These are phyloP conservation scores for Esox niger DNA, from an alignment of 2,113 vertebrate species.

Conservation along the genomic window DNA sequence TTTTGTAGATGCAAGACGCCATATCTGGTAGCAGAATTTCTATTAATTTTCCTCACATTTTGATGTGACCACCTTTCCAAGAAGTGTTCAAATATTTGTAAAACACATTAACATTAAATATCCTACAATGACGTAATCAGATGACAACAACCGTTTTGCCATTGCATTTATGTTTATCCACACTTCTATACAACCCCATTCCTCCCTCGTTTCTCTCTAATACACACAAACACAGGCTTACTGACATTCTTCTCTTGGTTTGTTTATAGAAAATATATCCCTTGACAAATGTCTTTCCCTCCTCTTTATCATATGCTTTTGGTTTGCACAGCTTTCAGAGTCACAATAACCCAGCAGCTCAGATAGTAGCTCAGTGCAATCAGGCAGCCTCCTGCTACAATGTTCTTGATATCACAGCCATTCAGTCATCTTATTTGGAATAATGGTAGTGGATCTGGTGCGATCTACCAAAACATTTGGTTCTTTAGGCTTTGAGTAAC, in stretches of 20 bases:
- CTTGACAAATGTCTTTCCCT: background rate
- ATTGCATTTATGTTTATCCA: background rate
- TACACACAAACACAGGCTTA: background rate
- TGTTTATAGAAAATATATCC: background rate
- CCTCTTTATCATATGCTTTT: background rate
- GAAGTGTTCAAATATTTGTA: too few species aligned
- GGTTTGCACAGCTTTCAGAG: slow-evolving; percentile 5
- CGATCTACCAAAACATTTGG: background rate
- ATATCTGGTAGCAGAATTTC: too few species aligned
- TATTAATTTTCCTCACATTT: too few species aligned
- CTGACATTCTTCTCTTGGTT: background rate
- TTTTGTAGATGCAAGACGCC: too few species aligned
- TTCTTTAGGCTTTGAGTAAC: background rate
- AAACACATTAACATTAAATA: too few species aligned
- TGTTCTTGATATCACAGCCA: background rate
- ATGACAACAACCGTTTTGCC: too few species aligned
- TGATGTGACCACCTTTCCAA: too few species aligned
- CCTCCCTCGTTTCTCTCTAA: too few species aligned
- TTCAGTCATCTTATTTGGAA: background rate
- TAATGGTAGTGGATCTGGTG: background rate
- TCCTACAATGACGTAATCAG: background rate
- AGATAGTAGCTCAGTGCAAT: background rate
- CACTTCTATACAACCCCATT: background rate
- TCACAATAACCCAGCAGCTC: background rate
- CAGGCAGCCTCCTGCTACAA: background rate